phyloP scores from a whole-genome alignment of 2,797 vertebrate genomes.

The Falco rusticolus region DNA sequence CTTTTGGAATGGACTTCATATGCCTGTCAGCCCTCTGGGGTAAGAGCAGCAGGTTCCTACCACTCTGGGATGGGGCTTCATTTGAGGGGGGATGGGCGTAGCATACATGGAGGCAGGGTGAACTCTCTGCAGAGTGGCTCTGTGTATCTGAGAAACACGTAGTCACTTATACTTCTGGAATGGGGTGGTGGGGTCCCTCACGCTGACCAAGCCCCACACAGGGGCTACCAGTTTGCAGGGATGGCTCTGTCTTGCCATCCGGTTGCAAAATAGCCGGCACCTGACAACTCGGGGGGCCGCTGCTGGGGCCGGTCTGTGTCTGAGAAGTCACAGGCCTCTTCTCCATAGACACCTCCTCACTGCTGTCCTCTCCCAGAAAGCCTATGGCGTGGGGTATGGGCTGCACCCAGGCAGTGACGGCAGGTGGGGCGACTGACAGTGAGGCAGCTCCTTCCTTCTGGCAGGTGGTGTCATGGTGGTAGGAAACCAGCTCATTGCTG shows the following conservation, averaged over 20 bases:
- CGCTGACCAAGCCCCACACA: constrained; percentile 44
- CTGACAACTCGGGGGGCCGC: background rate
- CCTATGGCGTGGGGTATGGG: background rate
- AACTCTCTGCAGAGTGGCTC: background rate
- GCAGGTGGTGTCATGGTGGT: constrained; percentile 82
- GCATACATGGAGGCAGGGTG: background rate
- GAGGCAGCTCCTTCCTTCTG: constrained; percentile 74
- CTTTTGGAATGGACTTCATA: background rate
- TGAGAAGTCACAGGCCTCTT: background rate
- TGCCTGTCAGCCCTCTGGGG: accelerated
- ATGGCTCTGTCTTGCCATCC: constrained; percentile 74
- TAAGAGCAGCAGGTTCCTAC: background rate
- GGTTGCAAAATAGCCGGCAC: background rate
- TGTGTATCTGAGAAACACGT: accelerated
- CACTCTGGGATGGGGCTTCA: background rate
- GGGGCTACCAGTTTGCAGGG: constrained; percentile 72
- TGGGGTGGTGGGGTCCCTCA: background rate
- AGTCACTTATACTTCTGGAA: background rate
- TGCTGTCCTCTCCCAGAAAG: constrained; percentile 51
- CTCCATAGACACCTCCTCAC: background rate
- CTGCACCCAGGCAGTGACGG: constrained; percentile 57
- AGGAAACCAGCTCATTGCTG: constrained; percentile 84
- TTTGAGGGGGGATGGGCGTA: background rate
- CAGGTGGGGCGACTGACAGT: background rate
- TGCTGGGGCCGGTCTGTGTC: background rate